These are phyloP conservation scores for Eremophila alpestris DNA, from an alignment of 2,797 vertebrate genomes.

Conservation along the genomic window DNA sequence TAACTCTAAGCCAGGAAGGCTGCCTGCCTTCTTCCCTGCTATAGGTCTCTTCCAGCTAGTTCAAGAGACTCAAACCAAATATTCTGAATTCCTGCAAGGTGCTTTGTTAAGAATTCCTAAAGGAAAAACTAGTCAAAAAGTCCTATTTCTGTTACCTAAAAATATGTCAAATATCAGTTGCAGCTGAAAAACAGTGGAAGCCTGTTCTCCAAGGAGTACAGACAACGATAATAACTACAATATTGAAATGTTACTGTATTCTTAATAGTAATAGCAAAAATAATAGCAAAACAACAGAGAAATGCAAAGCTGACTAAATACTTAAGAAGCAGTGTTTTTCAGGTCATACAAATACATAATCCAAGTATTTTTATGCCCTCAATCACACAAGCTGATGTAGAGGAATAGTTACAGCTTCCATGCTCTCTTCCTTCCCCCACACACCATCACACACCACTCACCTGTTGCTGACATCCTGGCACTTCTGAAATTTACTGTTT, in stretches of 20 bases:
- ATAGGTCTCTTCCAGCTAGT: background rate
- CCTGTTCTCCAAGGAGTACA: background rate
- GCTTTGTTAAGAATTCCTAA: background rate
- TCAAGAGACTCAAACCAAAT: background rate
- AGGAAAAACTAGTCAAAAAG: background rate
- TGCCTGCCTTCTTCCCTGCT: background rate
- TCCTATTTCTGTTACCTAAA: background rate
- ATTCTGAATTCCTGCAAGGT: background rate
- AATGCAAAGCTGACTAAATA: background rate
- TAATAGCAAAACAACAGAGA: background rate
- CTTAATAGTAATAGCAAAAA: background rate
- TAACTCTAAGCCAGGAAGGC: background rate
- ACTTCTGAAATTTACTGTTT: background rate
- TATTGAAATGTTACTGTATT: background rate
- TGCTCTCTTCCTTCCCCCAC: rapidly evolving
- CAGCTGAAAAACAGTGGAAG: background rate
- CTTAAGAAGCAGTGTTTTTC: background rate
- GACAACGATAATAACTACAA: background rate
- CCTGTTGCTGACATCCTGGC: background rate
- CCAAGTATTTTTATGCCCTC: background rate
- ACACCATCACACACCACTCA: rapidly evolving
- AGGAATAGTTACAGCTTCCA: background rate
- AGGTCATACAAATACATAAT: background rate
- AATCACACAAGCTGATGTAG: background rate
- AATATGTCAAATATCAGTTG: background rate